Conservation (phyloP, 2,888 invertebrate genomes). For the Pelosia muscerda region DNA sequence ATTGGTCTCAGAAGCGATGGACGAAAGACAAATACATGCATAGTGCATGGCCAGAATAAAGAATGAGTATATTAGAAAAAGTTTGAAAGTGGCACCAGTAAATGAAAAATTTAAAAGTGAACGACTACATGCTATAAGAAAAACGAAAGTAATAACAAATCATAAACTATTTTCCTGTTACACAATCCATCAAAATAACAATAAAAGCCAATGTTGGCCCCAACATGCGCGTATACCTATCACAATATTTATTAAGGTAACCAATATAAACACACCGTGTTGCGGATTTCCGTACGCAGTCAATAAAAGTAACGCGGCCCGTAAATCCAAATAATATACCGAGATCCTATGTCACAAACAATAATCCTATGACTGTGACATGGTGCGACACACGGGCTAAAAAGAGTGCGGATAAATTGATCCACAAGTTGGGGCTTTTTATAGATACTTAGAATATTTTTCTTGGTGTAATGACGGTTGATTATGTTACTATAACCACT, state of each 20-base stretch:
- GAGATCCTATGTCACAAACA: conserved; percentile 61
- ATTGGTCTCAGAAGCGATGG: too few relatives aligned
- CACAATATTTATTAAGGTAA: conserved; percentile 23
- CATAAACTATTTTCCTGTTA: background rate
- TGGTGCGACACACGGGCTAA: conserved; percentile 9
- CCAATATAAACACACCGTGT: conserved; percentile 39
- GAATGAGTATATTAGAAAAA: too few relatives aligned
- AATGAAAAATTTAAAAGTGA: too few relatives aligned
- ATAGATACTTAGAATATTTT: too few relatives aligned
- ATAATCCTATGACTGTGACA: conserved; percentile 54
- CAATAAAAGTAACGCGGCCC: conserved; percentile 61
- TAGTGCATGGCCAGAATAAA: too few relatives aligned
- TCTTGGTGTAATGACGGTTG: too few relatives aligned
- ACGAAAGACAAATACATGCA: too few relatives aligned
- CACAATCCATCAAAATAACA: conserved; percentile 7
- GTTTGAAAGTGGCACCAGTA: too few relatives aligned
- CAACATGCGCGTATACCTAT: conserved; percentile 13
- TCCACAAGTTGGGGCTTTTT: background rate
- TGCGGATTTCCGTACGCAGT: conserved; percentile 42
- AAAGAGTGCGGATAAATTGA: background rate
- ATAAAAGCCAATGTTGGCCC: conserved; percentile 15
- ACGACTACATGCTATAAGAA: too few relatives aligned
- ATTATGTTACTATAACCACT: too few relatives aligned
- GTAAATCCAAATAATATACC: conserved; percentile 58
- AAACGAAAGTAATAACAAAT: background rate